Conservation (phyloP, 2,797 vertebrate species). For the Chaetophractus vellerosus region DNA sequence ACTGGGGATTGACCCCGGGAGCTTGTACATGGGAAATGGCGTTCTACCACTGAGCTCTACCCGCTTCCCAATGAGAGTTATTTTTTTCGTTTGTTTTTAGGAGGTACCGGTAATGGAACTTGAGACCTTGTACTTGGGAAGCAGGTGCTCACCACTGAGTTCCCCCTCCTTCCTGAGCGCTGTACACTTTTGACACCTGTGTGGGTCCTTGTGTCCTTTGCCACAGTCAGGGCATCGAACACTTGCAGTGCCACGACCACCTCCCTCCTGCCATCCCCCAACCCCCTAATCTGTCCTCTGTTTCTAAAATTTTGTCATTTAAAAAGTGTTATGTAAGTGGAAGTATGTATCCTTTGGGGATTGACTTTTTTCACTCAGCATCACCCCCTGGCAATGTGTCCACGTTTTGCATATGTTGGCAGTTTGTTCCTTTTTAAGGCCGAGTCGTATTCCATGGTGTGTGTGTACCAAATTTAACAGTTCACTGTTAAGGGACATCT, state of each 20-base stretch:
- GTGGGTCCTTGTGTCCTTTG: not conserved
- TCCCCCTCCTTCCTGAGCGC: too few relatives aligned
- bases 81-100: too few relatives aligned
- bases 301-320: not conserved
- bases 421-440: not conserved
- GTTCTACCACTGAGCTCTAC: too few relatives aligned
- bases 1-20: too few relatives aligned
- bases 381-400: not conserved
- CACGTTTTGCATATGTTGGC: rapidly evolving
- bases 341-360: not conserved
- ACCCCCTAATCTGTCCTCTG: not conserved
- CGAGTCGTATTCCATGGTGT: not conserved
- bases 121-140: too few relatives aligned
- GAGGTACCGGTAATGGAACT: too few relatives aligned
- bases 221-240: not conserved
- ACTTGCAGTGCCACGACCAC: not conserved
- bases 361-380: not conserved
- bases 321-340: not conserved
- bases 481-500: not conserved
- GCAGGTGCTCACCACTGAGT: too few relatives aligned
- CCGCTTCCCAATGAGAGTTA: too few relatives aligned
- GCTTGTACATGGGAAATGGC: too few relatives aligned
- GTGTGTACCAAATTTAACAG: not conserved
- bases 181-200: not conserved
- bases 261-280: not conserved